phyloP scores from a whole-genome alignment of 2,797 vertebrate genomes.

The Pelobates cultripes region DNA sequence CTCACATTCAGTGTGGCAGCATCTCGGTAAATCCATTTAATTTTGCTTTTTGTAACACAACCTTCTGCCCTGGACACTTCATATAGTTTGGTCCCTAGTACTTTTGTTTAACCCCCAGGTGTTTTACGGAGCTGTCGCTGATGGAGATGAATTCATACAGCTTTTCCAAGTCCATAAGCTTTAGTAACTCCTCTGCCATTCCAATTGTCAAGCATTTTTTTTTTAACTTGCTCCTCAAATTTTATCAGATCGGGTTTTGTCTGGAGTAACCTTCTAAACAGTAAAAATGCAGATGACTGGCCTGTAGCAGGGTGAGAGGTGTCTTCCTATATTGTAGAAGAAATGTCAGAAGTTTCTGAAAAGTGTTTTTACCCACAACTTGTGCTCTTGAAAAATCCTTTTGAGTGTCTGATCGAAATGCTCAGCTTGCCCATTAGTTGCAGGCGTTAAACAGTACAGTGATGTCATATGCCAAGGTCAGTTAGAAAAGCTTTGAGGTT shows the following conservation, averaged over 20 bases:
- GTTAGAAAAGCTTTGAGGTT: neutral
- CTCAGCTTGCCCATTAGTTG: neutral
- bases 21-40: neutral
- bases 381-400: conserved; percentile 2
- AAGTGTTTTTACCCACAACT: neutral
- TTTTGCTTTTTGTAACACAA: neutral
- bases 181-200: too few relatives aligned
- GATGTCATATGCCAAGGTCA: neutral
- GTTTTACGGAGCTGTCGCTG: too few relatives aligned
- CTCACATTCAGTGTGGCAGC: too few relatives aligned
- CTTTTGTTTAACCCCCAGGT: too few relatives aligned
- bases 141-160: too few relatives aligned
- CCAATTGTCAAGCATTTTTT: too few relatives aligned
- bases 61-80: neutral
- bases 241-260: too few relatives aligned
- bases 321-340: conserved; percentile 1
- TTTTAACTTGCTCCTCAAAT: too few relatives aligned
- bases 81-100: too few relatives aligned
- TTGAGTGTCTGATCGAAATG: neutral
- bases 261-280: too few relatives aligned
- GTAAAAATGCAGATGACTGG: neutral
- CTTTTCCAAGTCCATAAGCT: too few relatives aligned
- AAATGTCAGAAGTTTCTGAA: neutral
- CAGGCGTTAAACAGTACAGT: neutral
- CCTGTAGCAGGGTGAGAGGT: neutral